A percentile compares a stretch with the other conserved stretches of the same genome.
Evolutionary conservation across 2,797 vertebrate species (phyloP).

Genomic region (Urosaurus nigricauda): DNA sequence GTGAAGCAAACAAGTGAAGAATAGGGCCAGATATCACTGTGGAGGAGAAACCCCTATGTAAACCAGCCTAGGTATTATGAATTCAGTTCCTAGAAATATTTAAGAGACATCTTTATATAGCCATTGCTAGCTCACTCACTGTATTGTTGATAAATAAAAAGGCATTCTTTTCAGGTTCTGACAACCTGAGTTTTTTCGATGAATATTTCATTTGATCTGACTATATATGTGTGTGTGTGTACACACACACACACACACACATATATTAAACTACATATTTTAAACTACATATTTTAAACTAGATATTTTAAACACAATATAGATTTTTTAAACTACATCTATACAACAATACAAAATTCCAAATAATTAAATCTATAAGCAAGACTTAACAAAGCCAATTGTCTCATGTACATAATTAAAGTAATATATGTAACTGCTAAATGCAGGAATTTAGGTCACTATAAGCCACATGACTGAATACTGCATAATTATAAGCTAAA

Average conservation of each 20-base stretch:
- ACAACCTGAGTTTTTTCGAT: background rate
- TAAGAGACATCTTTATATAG: background rate
- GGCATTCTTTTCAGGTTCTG: fast-evolving
- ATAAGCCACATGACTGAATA: constrained; percentile 8
- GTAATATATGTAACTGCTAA: background rate
- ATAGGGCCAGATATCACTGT: background rate
- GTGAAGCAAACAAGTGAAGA: background rate
- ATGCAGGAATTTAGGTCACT: constrained; percentile 40
- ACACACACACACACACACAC: background rate
- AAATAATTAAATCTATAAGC: constrained; percentile 21
- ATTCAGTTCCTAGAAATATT: background rate
- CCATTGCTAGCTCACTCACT: background rate
- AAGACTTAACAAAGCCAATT: constrained; percentile 26
- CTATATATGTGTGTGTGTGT: too few species aligned
- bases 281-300: background rate
- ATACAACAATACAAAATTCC: background rate
- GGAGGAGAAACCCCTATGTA: background rate
- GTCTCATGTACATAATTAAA: constrained; percentile 35
- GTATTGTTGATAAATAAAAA: constrained; percentile 12
- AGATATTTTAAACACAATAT: background rate
- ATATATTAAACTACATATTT: too few species aligned
- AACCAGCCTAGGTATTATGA: background rate
- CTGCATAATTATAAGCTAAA: constrained; percentile 27
- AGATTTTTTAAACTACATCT: background rate
- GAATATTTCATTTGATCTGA: constrained; percentile 15